phyloP scores from a whole-genome alignment of 2,888 invertebrate species.

The Platerodrilus igneus region DNA sequence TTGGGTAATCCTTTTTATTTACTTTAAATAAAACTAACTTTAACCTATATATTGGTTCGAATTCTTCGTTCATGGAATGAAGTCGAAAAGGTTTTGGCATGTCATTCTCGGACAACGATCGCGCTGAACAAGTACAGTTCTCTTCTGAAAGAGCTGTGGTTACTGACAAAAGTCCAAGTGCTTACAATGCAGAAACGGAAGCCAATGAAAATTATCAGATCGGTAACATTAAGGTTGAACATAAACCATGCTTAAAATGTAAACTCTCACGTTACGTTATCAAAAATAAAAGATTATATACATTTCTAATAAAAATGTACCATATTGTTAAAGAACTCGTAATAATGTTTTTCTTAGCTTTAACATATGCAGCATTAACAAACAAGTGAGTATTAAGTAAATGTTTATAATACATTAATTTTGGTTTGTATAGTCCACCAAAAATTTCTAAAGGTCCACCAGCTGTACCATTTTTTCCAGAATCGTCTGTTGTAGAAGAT shows the following conservation, averaged over 20 bases:
- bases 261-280: neutral
- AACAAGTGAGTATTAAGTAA: conserved; percentile 57
- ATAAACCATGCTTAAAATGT: neutral
- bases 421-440: conserved; percentile 55
- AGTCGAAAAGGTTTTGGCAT: conserved; percentile 27
- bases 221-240: neutral
- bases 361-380: conserved; percentile 67
- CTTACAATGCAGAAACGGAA: conserved; percentile 18
- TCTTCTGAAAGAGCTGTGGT: conserved; percentile 12
- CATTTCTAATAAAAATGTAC: conserved; percentile 48
- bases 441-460: conserved; percentile 56
- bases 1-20: too few species aligned
- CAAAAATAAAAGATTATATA: conserved; percentile 6
- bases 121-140: conserved; percentile 11
- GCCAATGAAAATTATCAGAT: conserved; percentile 3
- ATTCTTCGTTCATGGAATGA: conserved; percentile 24
- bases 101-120: conserved; percentile 22
- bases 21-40: too few species aligned
- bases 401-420: too few species aligned
- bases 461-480: conserved; percentile 68
- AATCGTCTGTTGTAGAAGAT: conserved; percentile 66
- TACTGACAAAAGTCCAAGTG: conserved; percentile 10
- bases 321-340: conserved; percentile 62
- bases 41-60: too few species aligned
- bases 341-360: conserved; percentile 59